Percentiles rank a stretch among this genome's conserved stretches.
Conservation (phyloP, 1,140 invertebrate species). For the Prorops nasuta region DNA sequence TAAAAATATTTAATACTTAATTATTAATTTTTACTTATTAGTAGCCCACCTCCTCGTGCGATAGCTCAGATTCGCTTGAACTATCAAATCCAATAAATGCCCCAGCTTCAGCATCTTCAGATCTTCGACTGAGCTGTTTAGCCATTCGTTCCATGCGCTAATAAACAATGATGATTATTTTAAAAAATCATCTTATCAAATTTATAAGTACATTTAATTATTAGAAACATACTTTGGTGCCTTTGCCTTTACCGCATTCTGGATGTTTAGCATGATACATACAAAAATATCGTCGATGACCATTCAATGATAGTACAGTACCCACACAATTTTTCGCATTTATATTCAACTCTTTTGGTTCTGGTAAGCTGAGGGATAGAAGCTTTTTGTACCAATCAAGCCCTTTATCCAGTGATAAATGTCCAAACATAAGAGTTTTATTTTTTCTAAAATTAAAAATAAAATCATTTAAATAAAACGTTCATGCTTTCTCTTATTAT, state of each 20-base stretch:
- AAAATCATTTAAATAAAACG: background rate
- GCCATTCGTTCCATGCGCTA: slow-evolving; percentile 68
- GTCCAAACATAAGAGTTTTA: slow-evolving; percentile 91
- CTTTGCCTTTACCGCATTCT: slow-evolving; percentile 57
- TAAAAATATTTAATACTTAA: too few species aligned
- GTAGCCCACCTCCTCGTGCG: slow-evolving; percentile 62
- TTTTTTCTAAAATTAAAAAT: slow-evolving; percentile 67
- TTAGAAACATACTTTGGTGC: slow-evolving; percentile 56
- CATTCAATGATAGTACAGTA: slow-evolving; percentile 93
- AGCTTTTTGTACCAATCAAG: slow-evolving; percentile 90
- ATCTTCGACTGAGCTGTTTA: slow-evolving; percentile 58
- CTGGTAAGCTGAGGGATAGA: slow-evolving; percentile 78
- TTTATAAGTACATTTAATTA: background rate
- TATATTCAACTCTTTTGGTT: slow-evolving; percentile 80
- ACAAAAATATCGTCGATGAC: slow-evolving; percentile 95
- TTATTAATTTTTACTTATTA: too few species aligned
- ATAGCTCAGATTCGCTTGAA: slow-evolving; percentile 66
- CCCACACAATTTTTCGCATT: slow-evolving; percentile 97
- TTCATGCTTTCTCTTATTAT: background rate
- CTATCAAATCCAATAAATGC: slow-evolving; percentile 78
- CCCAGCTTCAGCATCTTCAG: slow-evolving; percentile 69
- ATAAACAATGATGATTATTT: slow-evolving; percentile 18
- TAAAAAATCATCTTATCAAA: background rate
- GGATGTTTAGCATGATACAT: slow-evolving; percentile 96
- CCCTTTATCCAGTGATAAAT: slow-evolving; percentile 87